Conservation (phyloP, 2,888 invertebrate species). For the Entomobrya multifasciata region DNA sequence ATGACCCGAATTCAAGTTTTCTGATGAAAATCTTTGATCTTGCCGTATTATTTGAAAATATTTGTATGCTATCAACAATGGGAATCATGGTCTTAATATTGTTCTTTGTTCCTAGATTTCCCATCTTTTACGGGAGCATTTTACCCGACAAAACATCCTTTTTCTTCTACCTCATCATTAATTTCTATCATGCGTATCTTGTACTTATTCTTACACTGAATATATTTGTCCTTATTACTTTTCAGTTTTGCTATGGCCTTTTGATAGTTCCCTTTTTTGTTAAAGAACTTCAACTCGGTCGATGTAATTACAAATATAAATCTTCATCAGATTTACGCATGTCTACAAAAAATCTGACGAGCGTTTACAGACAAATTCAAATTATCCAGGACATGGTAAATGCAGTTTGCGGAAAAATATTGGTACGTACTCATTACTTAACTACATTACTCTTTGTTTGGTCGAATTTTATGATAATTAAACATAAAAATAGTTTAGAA, state of each 20-base stretch:
- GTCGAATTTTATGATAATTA: not conserved
- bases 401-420: not conserved
- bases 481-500: not conserved
- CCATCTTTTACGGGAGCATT: not conserved
- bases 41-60: not conserved
- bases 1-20: not conserved
- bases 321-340: not conserved
- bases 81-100: not conserved
- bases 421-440: not conserved
- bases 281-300: constrained; percentile 15
- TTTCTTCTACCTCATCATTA: not conserved
- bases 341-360: no score
- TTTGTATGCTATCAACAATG: not conserved
- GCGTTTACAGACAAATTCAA: not conserved
- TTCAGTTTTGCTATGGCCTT: not conserved
- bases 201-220: not conserved
- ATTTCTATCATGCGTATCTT: not conserved
- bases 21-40: not conserved
- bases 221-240: not conserved
- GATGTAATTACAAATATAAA: not conserved
- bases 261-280: constrained; percentile 6
- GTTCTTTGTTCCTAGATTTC: not conserved
- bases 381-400: not conserved
- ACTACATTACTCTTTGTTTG: not conserved
- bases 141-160: not conserved